Percentiles rank a stretch among this genome's conserved stretches.
Conservation (phyloP, 2,888 invertebrate species). For the Xanthorhoe designata region DNA sequence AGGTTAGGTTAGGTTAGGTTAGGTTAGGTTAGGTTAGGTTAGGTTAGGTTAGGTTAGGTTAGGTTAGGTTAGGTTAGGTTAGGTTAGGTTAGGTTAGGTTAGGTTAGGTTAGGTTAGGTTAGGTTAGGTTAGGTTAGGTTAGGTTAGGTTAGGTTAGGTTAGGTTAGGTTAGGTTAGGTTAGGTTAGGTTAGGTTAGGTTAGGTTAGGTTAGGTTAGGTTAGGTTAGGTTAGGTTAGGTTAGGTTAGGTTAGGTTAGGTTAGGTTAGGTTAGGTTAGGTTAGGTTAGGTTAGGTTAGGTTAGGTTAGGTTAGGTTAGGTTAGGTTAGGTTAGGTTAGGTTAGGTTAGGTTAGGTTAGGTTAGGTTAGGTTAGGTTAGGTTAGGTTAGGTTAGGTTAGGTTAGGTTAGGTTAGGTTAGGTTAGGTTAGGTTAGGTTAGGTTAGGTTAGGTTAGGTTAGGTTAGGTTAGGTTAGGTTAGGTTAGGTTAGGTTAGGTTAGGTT, state of each 20-base stretch:
- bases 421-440: conserved; percentile 19
- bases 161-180: no score
- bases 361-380: conserved; percentile 19
- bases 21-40: no score
- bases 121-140: no score
- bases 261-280: conserved; percentile 19
- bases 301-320: conserved; percentile 19
- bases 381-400: conserved; percentile 19
- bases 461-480: conserved; percentile 19
- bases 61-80: no score
- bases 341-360: conserved; percentile 19
- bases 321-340: conserved; percentile 19
- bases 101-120: no score
- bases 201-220: conserved; percentile 18
- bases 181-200: no score
- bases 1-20: no score
- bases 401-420: conserved; percentile 19
- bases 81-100: no score
- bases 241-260: conserved; percentile 19
- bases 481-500: conserved; percentile 29
- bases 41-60: no score
- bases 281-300: conserved; percentile 19
- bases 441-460: conserved; percentile 19
- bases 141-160: no score
- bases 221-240: conserved; percentile 18